Evolutionary conservation across 23 tunicate genomes (phyloP), one percentile per base, ranked within the genome.

Genomic region (Styela clava): DNA sequence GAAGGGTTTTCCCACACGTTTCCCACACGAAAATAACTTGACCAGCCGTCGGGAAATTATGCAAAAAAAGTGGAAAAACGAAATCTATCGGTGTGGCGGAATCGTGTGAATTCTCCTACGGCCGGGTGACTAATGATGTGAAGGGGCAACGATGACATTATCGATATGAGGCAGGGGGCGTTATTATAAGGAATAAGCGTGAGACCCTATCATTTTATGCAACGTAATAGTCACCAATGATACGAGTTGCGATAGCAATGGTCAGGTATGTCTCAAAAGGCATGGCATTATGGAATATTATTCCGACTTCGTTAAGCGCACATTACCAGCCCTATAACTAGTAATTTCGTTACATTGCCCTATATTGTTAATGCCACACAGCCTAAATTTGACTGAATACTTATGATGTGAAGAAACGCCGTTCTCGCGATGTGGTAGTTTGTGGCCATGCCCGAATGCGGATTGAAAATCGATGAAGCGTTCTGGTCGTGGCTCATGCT

Each of bases 141-240:
- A 44, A 44, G 56, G 56, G 56, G 56, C 12, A 5, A 12, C 12
- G 56, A 44, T 44, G 56, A 44, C 56, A 44, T 44, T 44, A 44
- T 44, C 56, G 56, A 12, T 44, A 12, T 44, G 56, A 44, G 56
- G 9, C 12, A 44, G 56, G 56, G 56, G 56, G 56, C 56, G 56
- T 44, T 44, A 44, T 44, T 44, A 44, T 44, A 44, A 44, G 9
- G 56, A 44, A 44, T 67, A 67, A 67, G 31, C 71, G 71, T 67
- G 71, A 28, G 71, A 67, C 71, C 71, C 71, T 67, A 67, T 67
- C 71, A 67, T 67, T 67, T 44, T 44, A 44, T 44, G 56, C 56
- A 44, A 44, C 56, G 56, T 44, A 44, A 44, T 44, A 44, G 56
- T 12, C 56, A 44, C 56, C 56, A 44, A 44, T 7, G 56, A 44